A percentile compares a stretch with the other conserved stretches of the same genome.
These are phyloP conservation scores for Lordiphosa stackelbergi DNA, from an alignment of 1,140 invertebrate genomes.

Conservation along the genomic window DNA sequence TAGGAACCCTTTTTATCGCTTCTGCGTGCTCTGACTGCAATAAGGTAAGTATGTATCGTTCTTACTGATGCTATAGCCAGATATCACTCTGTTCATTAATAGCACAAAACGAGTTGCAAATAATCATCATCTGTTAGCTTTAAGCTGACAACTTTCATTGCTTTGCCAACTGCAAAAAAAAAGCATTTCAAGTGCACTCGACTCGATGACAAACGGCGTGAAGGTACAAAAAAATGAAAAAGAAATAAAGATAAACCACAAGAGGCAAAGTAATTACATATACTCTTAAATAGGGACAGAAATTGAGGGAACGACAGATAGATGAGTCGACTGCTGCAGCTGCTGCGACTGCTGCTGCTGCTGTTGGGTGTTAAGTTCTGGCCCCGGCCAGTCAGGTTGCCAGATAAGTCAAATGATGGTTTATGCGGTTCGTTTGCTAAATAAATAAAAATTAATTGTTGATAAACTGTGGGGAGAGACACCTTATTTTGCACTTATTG, in stretches of 20 bases:
- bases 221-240: constrained; percentile 36
- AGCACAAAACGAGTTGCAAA: constrained; percentile 46
- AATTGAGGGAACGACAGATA: constrained; percentile 16
- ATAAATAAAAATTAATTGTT: background rate
- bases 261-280: constrained; percentile 56
- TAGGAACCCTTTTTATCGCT: constrained; percentile 50
- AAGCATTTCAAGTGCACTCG: constrained; percentile 59
- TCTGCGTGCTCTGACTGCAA: constrained; percentile 38
- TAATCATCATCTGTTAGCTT: constrained; percentile 35
- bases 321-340: constrained; percentile 3
- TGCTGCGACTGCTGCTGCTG: constrained; percentile 1
- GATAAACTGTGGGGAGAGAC: no score
- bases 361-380: background rate
- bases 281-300: constrained; percentile 23
- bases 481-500: no score
- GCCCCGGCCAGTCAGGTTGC: constrained; percentile 4
- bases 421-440: constrained; percentile 1
- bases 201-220: constrained; percentile 45
- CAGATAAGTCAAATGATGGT: background rate
- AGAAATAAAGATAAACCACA: constrained; percentile 43
- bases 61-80: background rate
- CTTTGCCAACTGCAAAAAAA: constrained; percentile 35
- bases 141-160: constrained; percentile 35
- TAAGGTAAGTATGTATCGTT: background rate
- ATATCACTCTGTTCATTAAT: constrained; percentile 29